Conservation (phyloP, 2,888 invertebrate genomes). For the Patella caerulea region DNA sequence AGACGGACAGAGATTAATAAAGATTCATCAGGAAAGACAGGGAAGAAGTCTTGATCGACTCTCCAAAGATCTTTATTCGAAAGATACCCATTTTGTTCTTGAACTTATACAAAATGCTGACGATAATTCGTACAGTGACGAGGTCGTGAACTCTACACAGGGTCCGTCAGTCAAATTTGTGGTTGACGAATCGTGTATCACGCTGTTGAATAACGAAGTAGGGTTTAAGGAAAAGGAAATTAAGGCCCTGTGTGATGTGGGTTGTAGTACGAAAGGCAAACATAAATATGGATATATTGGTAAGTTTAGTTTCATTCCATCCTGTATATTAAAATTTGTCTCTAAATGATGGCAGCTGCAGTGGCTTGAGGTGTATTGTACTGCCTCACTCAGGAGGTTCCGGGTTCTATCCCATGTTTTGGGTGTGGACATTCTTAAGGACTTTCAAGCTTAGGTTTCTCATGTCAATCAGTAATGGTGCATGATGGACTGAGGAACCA, state of each 20-base stretch:
- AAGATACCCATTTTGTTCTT: constrained; percentile 71
- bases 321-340: not conserved
- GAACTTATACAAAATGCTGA: constrained; percentile 72
- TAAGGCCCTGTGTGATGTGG: constrained; percentile 71
- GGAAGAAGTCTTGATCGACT: constrained; percentile 68
- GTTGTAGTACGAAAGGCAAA: constrained; percentile 70
- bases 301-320: constrained; percentile 35
- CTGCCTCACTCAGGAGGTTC: too few species aligned
- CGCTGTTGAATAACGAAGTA: constrained; percentile 68
- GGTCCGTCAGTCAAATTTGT: constrained; percentile 63
- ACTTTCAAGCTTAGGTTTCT: too few species aligned
- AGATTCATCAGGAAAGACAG: constrained; percentile 65
- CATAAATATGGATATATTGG: constrained; percentile 71
- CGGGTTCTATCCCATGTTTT: too few species aligned
- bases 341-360: too few species aligned
- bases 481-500: too few species aligned
- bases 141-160: constrained; percentile 32
- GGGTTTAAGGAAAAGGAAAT: constrained; percentile 68
- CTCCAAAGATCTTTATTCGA: constrained; percentile 67
- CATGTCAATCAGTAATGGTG: too few species aligned
- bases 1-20: constrained; percentile 64
- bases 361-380: too few species aligned
- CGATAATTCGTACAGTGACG: constrained; percentile 68
- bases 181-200: constrained; percentile 52
- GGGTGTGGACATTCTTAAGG: too few species aligned